These are phyloP conservation scores for Cygnus buccinator DNA, from an alignment of 2,113 vertebrate species.

Conservation along the genomic window DNA sequence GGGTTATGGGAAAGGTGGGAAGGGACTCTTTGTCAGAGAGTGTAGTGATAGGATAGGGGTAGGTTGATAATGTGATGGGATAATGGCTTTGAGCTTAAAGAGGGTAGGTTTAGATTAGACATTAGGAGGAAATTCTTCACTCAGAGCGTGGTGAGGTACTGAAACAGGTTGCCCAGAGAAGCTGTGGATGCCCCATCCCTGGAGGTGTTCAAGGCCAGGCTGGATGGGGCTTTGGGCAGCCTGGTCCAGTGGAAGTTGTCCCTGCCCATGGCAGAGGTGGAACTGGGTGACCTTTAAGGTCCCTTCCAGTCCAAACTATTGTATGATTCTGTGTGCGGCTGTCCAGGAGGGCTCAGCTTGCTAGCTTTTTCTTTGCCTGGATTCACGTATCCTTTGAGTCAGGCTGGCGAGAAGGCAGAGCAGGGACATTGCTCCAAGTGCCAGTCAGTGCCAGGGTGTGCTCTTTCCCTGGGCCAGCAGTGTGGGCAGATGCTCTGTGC, in stretches of 20 bases:
- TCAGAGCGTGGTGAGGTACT: background rate
- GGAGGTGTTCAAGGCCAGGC: background rate
- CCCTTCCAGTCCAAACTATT: too few species aligned
- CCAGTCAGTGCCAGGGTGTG: background rate
- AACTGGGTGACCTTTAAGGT: too few species aligned
- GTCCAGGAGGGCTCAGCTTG: background rate
- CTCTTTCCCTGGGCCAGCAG: rapidly evolving
- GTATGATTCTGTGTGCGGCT: background rate
- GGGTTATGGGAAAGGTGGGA: background rate
- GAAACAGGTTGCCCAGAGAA: background rate
- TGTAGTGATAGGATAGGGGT: background rate
- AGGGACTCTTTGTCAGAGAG: background rate
- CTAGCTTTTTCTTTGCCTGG: background rate
- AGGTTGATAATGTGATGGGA: background rate
- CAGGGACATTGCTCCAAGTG: background rate
- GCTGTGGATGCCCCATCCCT: background rate
- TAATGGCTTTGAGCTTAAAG: background rate
- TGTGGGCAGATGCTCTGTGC: background rate
- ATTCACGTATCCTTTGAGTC: background rate
- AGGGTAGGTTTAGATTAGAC: background rate
- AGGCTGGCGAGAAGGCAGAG: background rate
- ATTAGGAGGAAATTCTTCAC: background rate
- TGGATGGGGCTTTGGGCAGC: too few species aligned
- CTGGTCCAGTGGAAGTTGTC: too few species aligned
- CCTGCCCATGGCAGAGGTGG: too few species aligned